These are phyloP conservation scores for Molorchus minor DNA, from an alignment of 2,888 invertebrate genomes.

Conservation along the genomic window DNA sequence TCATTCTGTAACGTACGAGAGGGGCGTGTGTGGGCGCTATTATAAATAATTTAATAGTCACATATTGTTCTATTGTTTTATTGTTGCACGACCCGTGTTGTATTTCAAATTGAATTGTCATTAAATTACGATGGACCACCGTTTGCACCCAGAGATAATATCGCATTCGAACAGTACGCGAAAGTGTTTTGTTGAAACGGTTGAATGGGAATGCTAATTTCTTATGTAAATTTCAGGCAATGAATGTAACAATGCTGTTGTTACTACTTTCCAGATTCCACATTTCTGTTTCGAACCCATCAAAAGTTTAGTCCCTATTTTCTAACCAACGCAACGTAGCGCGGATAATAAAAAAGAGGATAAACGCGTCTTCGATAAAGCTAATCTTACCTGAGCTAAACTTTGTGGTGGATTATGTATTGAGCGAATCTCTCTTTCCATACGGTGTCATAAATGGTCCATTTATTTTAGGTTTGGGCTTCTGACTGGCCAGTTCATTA, in stretches of 20 bases:
- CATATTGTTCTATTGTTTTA: conserved; percentile 51
- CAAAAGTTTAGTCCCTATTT: too few species aligned
- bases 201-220: conserved; percentile 11
- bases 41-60: conserved; percentile 45
- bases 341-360: too few species aligned
- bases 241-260: not conserved
- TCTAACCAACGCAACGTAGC: too few species aligned
- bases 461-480: too few species aligned
- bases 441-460: too few species aligned
- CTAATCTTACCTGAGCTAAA: too few species aligned
- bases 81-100: conserved; percentile 48
- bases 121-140: conserved; percentile 43
- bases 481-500: too few species aligned
- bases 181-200: conserved; percentile 11
- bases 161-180: conserved; percentile 6
- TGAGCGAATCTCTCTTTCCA: too few species aligned
- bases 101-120: conserved; percentile 53
- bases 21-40: conserved; percentile 36
- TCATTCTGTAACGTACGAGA: conserved; percentile 37
- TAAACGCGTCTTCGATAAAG: too few species aligned
- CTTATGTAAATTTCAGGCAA: not conserved
- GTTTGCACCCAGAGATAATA: conserved; percentile 18
- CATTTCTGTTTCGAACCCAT: too few species aligned
- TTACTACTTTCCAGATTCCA: too few species aligned
- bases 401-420: too few species aligned